Percentiles rank a stretch among this genome's conserved stretches.
Conservation (phyloP, 2,888 invertebrate species). For the Branchipolynoe longqiensis region DNA sequence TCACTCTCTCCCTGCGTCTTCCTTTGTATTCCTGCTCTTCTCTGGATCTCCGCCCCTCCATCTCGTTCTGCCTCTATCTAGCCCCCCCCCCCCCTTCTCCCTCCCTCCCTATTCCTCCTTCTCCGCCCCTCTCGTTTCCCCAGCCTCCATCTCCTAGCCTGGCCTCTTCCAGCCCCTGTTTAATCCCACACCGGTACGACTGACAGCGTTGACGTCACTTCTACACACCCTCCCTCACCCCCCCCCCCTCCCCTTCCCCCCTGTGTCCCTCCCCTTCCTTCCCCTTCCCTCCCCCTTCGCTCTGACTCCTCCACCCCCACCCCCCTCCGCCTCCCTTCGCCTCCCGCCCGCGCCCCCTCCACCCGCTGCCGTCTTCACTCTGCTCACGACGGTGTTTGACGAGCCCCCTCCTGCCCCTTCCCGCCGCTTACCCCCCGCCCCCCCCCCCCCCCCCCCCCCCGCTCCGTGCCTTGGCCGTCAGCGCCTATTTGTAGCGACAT, state of each 20-base stretch:
- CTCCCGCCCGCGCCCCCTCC: neutral
- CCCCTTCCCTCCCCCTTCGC: neutral
- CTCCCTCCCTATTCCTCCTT: neutral
- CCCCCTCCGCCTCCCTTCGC: neutral
- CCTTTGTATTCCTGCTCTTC: neutral
- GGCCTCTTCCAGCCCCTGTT: too few species aligned
- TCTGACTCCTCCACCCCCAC: neutral
- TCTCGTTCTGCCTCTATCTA: neutral
- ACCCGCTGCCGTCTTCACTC: neutral
- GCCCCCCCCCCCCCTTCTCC: neutral
- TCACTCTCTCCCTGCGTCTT: neutral
- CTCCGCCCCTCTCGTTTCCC: neutral
- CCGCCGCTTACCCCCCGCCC: neutral
- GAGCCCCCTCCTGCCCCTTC: neutral
- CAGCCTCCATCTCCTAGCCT: neutral
- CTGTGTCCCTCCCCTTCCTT: neutral
- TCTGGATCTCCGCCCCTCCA: neutral
- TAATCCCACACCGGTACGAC: neutral
- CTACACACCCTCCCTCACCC: neutral
- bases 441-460: slow-evolving; percentile 2
- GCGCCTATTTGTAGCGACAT: too few species aligned
- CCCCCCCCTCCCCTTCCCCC: neutral
- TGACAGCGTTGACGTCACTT: neutral
- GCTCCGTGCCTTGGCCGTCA: too few species aligned
- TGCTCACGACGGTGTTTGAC: neutral